Evolutionary conservation across 2,113 vertebrate genomes (phyloP), one percentile per base, ranked within the genome.

Genomic region (Anguilla rostrata): DNA sequence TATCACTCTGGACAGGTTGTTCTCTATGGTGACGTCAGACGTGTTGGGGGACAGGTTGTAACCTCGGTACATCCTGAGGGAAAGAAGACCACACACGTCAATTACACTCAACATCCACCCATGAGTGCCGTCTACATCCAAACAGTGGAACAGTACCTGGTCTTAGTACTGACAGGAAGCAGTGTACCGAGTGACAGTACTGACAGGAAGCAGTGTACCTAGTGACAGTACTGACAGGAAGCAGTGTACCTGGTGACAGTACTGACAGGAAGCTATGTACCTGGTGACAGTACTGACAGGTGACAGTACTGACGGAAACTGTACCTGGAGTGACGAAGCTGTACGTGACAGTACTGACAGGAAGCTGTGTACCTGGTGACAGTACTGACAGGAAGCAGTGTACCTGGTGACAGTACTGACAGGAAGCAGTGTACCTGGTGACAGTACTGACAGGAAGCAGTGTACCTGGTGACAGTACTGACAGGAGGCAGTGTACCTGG

Each of bases 1-100:
- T 66, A 98, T 92, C 40, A 99, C 96, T 83, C 98, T 95, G 1
- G 98, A 99, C 78, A 99, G 94, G 90, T 98, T 99, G 92, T 99
- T 99, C 89, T 99, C 98, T 91, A 99, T 80, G 11, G 97, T 98
- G 87, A 98, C 93, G 39, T 99, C 98, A 11, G 97, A 95, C 81
- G 96, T 93, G 49, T 92, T 86, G 63, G 94, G 97, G 9, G 97
- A 93, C 79, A 98, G 91, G 89, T 89, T 99, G 92, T 97, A 99
- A 46, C 98, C 98, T 93, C 98, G 95, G 22, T 99, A 99, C 0
- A 96, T 97, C 93, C 98, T 99, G 92, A 39, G 41, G 85, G 86
- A 83, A 20, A 78, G 75, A 16, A 16, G 86, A 8, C 84, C 22
- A 83, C 1, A 60, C 8, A 29, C n/a, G n/a, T 34, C 71, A 75